phyloP scores from a whole-genome alignment of 2,888 invertebrate species.

The Malachius bipustulatus region DNA sequence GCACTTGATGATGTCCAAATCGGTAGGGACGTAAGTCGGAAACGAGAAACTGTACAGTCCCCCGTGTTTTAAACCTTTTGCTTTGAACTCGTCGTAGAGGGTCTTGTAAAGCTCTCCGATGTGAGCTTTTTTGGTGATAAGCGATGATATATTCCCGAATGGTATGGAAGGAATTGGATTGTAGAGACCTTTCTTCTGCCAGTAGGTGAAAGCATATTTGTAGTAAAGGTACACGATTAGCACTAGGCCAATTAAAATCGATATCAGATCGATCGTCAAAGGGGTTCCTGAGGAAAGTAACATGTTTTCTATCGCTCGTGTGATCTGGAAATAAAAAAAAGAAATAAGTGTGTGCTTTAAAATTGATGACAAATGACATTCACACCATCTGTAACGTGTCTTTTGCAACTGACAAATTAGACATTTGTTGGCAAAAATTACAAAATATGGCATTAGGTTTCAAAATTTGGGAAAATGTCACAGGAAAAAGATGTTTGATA shows the following conservation, averaged over 20 bases:
- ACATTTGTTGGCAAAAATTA: too few species aligned
- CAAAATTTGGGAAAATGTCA: too few species aligned
- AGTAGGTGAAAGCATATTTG: constrained; percentile 13
- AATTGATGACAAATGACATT: too few species aligned
- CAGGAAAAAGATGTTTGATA: too few species aligned
- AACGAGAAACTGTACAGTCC: constrained; percentile 34
- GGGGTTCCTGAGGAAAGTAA: too few species aligned
- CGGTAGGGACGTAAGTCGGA: constrained; percentile 25
- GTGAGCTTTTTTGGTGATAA: background rate
- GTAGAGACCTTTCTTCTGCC: constrained; percentile 9
- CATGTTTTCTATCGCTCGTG: too few species aligned
- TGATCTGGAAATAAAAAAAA: too few species aligned
- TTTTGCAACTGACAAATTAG: too few species aligned
- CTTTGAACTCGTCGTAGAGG: constrained; percentile 9
- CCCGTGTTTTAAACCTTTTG: constrained; percentile 21
- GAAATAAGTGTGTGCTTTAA: too few species aligned
- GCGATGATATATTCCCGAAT: constrained; percentile 8
- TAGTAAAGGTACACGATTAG: constrained; percentile 7
- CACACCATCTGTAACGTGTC: too few species aligned
- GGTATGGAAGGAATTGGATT: constrained; percentile 10
- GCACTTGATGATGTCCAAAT: constrained; percentile 28
- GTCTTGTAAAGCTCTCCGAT: constrained; percentile 4
- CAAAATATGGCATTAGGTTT: too few species aligned
- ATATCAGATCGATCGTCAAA: background rate
- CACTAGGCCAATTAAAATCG: constrained; percentile 6